A percentile compares a stretch with the other conserved stretches of the same genome.
These are phyloP conservation scores for Nezara viridula DNA, from an alignment of 2,888 invertebrate species.

Conservation along the genomic window DNA sequence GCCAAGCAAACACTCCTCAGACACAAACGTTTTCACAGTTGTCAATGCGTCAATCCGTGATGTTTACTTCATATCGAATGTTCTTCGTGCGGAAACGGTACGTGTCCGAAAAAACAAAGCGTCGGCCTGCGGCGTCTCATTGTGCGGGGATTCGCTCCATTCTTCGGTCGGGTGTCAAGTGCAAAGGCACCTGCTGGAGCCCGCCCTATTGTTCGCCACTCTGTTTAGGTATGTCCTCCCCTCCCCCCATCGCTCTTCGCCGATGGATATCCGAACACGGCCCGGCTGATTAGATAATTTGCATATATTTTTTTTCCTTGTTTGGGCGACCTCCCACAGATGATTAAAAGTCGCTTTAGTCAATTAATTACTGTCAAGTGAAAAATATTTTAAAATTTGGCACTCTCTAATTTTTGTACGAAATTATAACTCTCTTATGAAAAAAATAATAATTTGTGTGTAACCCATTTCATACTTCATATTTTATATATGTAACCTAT, in stretches of 20 bases:
- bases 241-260: not conserved
- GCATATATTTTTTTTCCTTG: not conserved
- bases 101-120: conserved; percentile 34
- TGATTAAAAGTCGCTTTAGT: not conserved
- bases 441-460: no score
- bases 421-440: no score
- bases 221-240: not conserved
- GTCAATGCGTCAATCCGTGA: not conserved
- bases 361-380: not conserved
- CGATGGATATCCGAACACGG: not conserved
- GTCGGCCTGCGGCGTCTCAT: not conserved
- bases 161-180: conserved; percentile 21
- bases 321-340: not conserved
- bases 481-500: not conserved
- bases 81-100: conserved; percentile 16
- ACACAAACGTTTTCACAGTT: not conserved
- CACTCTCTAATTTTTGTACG: not conserved
- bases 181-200: conserved; percentile 34
- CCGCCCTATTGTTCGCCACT: not conserved
- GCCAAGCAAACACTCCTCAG: not conserved
- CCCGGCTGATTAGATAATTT: not conserved
- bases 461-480: not conserved
- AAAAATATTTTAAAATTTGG: not conserved
- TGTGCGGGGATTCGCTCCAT: not conserved
- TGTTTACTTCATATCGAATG: conserved; percentile 37